A percentile compares a stretch with the other conserved stretches of the same genome.
Conservation (phyloP, 1,140 invertebrate species). For the Cheumatopsyche charites region DNA sequence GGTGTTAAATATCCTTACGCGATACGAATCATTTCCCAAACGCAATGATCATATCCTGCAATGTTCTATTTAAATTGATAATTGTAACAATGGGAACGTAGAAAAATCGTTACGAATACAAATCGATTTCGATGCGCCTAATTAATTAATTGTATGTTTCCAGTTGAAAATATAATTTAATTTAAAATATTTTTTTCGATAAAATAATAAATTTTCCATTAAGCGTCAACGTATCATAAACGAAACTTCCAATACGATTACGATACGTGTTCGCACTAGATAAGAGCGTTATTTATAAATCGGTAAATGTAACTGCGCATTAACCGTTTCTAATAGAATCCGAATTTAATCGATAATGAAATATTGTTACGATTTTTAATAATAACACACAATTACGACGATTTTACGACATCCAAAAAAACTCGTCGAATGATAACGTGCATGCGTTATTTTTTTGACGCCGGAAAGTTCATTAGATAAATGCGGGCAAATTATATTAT, state of each 20-base stretch:
- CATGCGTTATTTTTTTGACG: conserved; percentile 18
- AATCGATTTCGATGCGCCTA: conserved; percentile 12
- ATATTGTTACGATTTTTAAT: no score
- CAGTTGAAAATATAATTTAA: no score
- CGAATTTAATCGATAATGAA: no score
- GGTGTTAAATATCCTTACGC: conserved; percentile 27
- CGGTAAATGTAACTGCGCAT: no score
- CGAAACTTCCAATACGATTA: no score
- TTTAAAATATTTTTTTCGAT: background rate
- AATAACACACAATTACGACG: no score
- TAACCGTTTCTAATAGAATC: no score
- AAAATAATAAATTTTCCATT: no score
- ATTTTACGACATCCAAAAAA: no score
- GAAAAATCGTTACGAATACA: background rate
- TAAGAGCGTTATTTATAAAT: no score
- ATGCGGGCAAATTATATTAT: conserved; percentile 39
- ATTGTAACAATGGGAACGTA: background rate
- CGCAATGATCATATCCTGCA: conserved; percentile 32
- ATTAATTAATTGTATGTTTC: conserved; percentile 14
- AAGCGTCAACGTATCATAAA: no score
- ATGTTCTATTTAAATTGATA: conserved; percentile 21
- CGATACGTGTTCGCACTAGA: no score
- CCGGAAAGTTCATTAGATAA: conserved; percentile 36
- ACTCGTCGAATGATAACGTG: background rate
- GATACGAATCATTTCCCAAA: conserved; percentile 32